phyloP scores from a whole-genome alignment of 2,113 vertebrate genomes.

The Platichthys flesus region DNA sequence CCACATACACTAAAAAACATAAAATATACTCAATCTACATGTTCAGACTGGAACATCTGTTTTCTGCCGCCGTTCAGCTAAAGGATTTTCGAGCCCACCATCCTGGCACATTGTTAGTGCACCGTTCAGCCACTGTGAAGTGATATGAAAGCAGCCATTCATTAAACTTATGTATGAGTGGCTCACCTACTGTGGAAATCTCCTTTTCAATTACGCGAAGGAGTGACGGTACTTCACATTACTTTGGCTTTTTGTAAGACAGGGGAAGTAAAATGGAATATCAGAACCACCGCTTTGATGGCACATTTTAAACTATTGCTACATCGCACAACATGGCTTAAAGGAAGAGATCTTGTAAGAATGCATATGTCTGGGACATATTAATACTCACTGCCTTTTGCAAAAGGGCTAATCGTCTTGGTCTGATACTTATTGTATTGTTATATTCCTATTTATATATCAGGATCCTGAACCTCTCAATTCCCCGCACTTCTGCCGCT shows the following conservation, averaged over 20 bases:
- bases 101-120: background rate
- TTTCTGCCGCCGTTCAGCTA: too few species aligned
- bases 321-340: background rate
- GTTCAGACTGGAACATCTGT: too few species aligned
- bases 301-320: background rate
- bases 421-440: background rate
- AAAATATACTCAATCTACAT: too few species aligned
- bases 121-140: background rate
- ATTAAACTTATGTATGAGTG: background rate
- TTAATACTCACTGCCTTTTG: constrained; percentile 10
- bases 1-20: too few species aligned
- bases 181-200: background rate
- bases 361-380: constrained; percentile 5
- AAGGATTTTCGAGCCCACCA: too few species aligned
- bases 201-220: background rate
- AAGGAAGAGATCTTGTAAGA: constrained; percentile 2
- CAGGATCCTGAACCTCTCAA: constrained; percentile 3
- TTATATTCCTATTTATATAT: constrained; percentile 6
- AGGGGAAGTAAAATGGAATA: background rate
- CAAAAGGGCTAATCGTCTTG: background rate
- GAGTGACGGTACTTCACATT: background rate
- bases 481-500: constrained; percentile 3
- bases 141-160: background rate
- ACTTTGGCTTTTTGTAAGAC: background rate
- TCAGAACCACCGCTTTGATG: too few species aligned